Evolutionary conservation across 2,113 vertebrate genomes (phyloP).

Genomic region (Crotalus viridis): DNA sequence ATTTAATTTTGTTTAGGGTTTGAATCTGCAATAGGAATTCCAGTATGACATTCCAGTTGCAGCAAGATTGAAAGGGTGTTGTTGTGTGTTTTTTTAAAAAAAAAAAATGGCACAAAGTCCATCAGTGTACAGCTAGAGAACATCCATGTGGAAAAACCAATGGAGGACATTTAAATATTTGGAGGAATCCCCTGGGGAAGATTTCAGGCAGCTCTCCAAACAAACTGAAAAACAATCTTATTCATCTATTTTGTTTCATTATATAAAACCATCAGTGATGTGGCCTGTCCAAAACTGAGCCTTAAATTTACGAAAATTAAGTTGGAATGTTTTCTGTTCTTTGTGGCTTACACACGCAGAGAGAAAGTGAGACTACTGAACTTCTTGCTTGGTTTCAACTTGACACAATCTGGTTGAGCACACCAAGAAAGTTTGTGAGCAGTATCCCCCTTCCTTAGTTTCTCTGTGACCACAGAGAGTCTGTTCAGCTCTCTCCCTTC

Average conservation of each 20-base stretch:
- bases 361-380: not conserved
- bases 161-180: not conserved
- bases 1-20: not conserved
- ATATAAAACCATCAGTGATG: not conserved
- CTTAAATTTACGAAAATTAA: not conserved
- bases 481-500: not conserved
- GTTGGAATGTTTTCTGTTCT: not conserved
- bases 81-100: too few relatives aligned
- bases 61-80: not conserved
- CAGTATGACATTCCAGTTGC: not conserved
- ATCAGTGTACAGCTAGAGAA: not conserved
- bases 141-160: not conserved
- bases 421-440: fast-evolving
- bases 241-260: not conserved
- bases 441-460: not conserved
- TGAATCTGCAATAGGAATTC: not conserved
- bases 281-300: not conserved
- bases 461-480: not conserved
- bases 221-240: not conserved
- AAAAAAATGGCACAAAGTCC: not conserved
- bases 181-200: not conserved
- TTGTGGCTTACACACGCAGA: not conserved
- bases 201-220: not conserved
- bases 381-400: not conserved
- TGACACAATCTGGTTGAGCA: not conserved